phyloP scores from a whole-genome alignment of 2,113 vertebrate species.

The Ctenomys sociabilis region DNA sequence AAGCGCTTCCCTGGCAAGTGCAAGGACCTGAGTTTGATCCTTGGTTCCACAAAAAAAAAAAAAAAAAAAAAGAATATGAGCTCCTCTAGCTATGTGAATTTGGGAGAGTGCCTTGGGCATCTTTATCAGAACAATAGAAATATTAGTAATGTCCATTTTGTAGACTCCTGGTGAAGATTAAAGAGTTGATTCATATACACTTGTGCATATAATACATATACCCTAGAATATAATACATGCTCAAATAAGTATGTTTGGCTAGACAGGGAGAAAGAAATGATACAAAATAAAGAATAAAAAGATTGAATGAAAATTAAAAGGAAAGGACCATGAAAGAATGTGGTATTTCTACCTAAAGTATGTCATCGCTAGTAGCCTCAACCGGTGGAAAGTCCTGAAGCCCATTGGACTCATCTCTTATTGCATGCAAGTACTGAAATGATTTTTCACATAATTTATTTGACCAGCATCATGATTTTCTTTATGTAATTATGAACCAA shows the following conservation, averaged over 20 bases:
- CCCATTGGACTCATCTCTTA: background rate
- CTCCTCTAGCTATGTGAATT: background rate
- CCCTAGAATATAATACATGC: background rate
- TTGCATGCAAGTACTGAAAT: background rate
- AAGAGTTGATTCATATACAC: background rate
- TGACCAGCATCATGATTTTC: slow-evolving; percentile 29
- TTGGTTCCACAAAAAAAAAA: too few species aligned
- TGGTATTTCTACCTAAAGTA: background rate
- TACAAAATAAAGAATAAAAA: background rate
- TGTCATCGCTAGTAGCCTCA: background rate
- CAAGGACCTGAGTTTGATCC: too few species aligned
- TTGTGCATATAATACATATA: background rate
- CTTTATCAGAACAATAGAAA: background rate
- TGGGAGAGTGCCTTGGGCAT: background rate
- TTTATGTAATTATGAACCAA: background rate
- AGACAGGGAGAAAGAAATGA: background rate
- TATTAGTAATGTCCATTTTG: background rate
- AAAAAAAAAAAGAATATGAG: background rate
- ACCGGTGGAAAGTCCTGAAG: background rate
- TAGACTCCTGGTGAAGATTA: background rate
- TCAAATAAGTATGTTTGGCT: background rate
- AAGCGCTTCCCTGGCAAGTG: too few species aligned
- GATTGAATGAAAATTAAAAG: background rate
- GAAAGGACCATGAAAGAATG: background rate
- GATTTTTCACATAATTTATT: slow-evolving; percentile 33